A percentile compares a stretch with the other conserved stretches of the same genome.
These are phyloP conservation scores for Oryctolagus cuniculus DNA, from an alignment of 2,113 vertebrate species.

Conservation along the genomic window DNA sequence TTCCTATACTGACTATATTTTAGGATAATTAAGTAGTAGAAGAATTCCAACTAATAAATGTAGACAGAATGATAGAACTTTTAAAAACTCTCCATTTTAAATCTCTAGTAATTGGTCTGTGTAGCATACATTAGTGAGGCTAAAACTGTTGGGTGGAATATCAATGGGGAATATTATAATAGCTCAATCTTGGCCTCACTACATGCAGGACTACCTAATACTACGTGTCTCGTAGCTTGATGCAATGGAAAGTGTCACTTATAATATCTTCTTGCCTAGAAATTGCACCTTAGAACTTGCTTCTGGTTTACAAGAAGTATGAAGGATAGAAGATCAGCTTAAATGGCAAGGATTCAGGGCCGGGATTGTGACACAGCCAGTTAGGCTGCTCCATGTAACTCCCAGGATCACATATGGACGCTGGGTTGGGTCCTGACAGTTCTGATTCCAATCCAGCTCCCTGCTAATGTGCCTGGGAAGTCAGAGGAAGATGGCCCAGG, in stretches of 20 bases:
- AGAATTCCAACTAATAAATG: background rate
- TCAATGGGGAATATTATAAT: background rate
- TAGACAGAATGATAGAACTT: background rate
- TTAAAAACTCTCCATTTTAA: background rate
- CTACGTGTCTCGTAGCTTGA: background rate
- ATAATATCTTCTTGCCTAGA: background rate
- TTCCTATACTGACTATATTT: background rate
- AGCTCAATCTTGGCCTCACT: background rate
- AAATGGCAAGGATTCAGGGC: background rate
- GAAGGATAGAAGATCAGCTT: background rate
- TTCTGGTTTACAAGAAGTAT: background rate
- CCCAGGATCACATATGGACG: too few species aligned
- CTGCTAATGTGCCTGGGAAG: too few species aligned
- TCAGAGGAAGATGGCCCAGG: too few species aligned
- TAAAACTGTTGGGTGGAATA: conserved; percentile 16
- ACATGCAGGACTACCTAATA: background rate
- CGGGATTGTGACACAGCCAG: too few species aligned
- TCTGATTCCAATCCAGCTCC: too few species aligned
- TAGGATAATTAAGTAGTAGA: background rate
- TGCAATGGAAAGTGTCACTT: background rate
- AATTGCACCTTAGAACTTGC: background rate
- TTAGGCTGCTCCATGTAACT: too few species aligned
- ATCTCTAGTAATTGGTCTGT: background rate
- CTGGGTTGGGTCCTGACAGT: too few species aligned
- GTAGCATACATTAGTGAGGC: background rate